phyloP scores from a whole-genome alignment of 2,888 invertebrate species.

The Drosophila paramelanica region DNA sequence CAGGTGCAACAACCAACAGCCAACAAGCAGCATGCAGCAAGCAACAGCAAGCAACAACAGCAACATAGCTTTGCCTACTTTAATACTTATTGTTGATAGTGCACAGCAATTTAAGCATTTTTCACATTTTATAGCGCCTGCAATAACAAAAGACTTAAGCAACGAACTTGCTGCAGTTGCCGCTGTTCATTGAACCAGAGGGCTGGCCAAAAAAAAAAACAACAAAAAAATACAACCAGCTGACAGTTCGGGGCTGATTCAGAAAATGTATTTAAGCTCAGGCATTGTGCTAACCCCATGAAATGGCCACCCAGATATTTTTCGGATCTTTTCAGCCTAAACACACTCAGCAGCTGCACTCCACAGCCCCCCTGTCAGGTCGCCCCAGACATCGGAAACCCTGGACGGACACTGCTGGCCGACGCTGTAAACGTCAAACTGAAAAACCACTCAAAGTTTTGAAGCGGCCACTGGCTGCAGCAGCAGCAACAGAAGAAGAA shows the following conservation, averaged over 20 bases:
- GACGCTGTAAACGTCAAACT: conserved; percentile 68
- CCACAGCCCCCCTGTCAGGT: conserved; percentile 39
- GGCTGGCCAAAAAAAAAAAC: conserved; percentile 14
- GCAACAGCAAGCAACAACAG: conserved; percentile 35
- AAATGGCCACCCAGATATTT: conserved; percentile 52
- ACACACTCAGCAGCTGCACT: conserved; percentile 36
- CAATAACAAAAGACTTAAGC: conserved; percentile 78
- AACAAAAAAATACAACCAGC: neutral
- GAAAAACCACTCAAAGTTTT: conserved; percentile 71
- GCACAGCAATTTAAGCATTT: conserved; percentile 77
- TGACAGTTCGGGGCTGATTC: conserved; percentile 16
- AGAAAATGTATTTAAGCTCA: conserved; percentile 14
- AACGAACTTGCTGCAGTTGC: conserved; percentile 64
- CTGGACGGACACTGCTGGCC: conserved; percentile 29
- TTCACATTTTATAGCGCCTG: conserved; percentile 64
- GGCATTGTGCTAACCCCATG: conserved; percentile 7
- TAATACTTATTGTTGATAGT: conserved; percentile 75
- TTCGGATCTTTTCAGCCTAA: conserved; percentile 26
- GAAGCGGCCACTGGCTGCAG: conserved; percentile 32
- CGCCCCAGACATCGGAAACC: conserved; percentile 10
- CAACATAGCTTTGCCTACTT: conserved; percentile 65
- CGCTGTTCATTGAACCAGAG: conserved; percentile 39
- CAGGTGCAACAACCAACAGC: conserved; percentile 70
- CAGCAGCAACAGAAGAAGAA: conserved; percentile 21
- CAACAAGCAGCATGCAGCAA: conserved; percentile 12